Base-by-base conservation (phyloP, 2,888 invertebrate species). In the Hypomecis punctinalis region DNA sequence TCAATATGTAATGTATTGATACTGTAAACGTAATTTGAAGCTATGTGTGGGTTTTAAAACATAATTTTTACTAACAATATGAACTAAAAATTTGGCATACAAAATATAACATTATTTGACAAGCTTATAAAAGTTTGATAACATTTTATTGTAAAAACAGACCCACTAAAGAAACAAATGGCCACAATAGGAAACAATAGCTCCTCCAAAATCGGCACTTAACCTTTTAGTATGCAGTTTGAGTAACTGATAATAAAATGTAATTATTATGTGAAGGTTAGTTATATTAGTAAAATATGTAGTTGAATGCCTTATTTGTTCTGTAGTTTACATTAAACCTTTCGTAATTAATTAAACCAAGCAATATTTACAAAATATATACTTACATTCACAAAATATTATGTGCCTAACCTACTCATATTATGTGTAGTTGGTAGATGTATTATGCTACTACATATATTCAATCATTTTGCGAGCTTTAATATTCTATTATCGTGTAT, bases 21-120 rank as follows among this genome's bases (percentile, higher is more conserved):
- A 67, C 70, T 71, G 71, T 70, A 74, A 65, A 64, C 55, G 57
- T 67, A 70, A 66, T 66, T 67, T 59, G 54, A 61, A 68, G 61
- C 62, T 45, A 45, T 62, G 67, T 64, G 62, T 39, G 57, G 56
- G 59, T 63, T 69, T 63, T 54, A 58, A 40, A 54, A 49, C 52
- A 63, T 63, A 60, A 62, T 64, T 64, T 23, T 53, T 61, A 57
- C 61, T 67, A 68, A 69, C 68, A 68, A 67, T 61, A 72, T 39
- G 39, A 69, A 67, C 63, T 64, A 60, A 67, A 66, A 46, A 65
- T 64, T 67, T 37, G 47, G 57, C 61, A 61, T 43, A 52, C 13
- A 33, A 45, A n/a, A 35, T 33, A 48, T 46, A 11, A 47, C 10
- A 35, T 23, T 51, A 35, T 23, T 51, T 43, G 11, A 40, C 3